Evolutionary conservation across 2,888 invertebrate genomes (phyloP).

Genomic region (Anarsia innoxiella): DNA sequence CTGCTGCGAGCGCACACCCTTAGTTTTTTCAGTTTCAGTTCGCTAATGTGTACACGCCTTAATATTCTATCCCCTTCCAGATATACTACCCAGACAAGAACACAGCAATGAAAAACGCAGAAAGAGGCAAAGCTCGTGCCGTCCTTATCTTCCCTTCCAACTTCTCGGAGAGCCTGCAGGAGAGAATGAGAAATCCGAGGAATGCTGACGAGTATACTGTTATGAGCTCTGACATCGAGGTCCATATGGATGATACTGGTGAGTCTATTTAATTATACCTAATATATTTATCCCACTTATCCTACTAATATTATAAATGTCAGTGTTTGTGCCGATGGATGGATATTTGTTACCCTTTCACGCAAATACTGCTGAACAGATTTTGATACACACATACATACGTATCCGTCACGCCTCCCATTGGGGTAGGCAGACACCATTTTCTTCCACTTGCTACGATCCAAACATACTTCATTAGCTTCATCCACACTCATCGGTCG

Average conservation of each 20-base stretch:
- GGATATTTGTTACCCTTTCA: too few relatives aligned
- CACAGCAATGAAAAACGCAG: constrained; percentile 79
- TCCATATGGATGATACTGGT: constrained; percentile 92
- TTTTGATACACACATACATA: neutral
- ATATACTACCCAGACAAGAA: constrained; percentile 73
- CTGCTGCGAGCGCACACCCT: too few relatives aligned
- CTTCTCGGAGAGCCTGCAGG: constrained; percentile 81
- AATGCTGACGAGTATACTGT: constrained; percentile 75
- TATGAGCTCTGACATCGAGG: constrained; percentile 78
- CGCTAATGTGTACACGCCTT: too few relatives aligned
- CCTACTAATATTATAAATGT: too few relatives aligned
- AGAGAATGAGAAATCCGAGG: constrained; percentile 76
- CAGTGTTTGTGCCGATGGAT: too few relatives aligned
- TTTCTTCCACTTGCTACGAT: too few relatives aligned
- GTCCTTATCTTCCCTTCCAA: constrained; percentile 83
- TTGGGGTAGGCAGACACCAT: neutral
- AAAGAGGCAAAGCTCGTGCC: constrained; percentile 83
- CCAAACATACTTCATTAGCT: too few relatives aligned
- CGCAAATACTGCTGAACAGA: too few relatives aligned
- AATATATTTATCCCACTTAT: too few relatives aligned
- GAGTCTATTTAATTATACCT: constrained; percentile 20
- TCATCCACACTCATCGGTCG: too few relatives aligned
- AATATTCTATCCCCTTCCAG: constrained; percentile 35
- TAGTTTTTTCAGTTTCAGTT: too few relatives aligned
- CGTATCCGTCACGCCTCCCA: neutral